A percentile compares a stretch with the other conserved stretches of the same genome.
These are phyloP conservation scores for Callosobruchus maculatus DNA, from an alignment of 2,888 invertebrate genomes.

Conservation along the genomic window DNA sequence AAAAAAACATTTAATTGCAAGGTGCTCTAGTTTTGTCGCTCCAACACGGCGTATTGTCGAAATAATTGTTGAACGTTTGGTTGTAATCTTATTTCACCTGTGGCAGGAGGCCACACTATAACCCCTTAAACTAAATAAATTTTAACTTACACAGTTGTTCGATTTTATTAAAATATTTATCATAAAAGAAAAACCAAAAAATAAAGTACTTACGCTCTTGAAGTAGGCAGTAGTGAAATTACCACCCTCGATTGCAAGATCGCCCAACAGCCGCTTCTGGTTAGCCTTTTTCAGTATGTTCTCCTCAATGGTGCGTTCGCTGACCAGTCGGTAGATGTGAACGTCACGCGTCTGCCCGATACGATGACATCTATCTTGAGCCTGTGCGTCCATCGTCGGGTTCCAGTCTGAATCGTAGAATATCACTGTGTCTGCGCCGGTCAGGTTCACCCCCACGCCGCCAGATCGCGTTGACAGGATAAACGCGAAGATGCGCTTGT, in stretches of 20 bases:
- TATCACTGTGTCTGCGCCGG: conserved; percentile 98
- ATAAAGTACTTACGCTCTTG: conserved; percentile 63
- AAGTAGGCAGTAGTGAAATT: conserved; percentile 98
- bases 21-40: too few relatives aligned
- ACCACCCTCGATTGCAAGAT: conserved; percentile 97
- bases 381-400: conserved; percentile 99
- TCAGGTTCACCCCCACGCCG: conserved; percentile 96
- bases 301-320: conserved; percentile 96
- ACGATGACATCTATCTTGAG: conserved; percentile 94
- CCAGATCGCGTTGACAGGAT: conserved; percentile 97
- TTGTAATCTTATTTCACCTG: too few relatives aligned
- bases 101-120: too few relatives aligned
- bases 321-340: conserved; percentile 95
- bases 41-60: too few relatives aligned
- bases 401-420: conserved; percentile 99
- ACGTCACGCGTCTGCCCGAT: conserved; percentile 99
- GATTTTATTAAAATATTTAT: not conserved
- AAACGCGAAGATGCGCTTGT: conserved; percentile 92
- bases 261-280: conserved; percentile 92
- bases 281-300: conserved; percentile 98
- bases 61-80: too few relatives aligned
- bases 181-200: not conserved
- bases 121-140: too few relatives aligned
- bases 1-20: too few relatives aligned
- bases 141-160: too few relatives aligned